Conservation (phyloP, 2,888 invertebrate species). For the Microctonus aethiopoides region DNA sequence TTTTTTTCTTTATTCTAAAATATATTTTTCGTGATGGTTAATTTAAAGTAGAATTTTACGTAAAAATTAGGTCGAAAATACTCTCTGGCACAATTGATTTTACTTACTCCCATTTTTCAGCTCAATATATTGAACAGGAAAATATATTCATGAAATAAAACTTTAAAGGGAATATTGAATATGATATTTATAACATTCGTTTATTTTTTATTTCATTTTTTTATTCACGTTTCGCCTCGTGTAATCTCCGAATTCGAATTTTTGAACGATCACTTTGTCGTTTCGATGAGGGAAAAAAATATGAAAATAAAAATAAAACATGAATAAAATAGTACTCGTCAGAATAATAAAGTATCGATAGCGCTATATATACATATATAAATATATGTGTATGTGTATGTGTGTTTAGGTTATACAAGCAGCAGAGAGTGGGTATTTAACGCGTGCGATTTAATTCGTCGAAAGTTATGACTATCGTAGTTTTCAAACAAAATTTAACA, state of each 20-base stretch:
- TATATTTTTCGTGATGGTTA: too few relatives aligned
- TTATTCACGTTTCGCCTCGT: constrained; percentile 1
- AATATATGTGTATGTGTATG: not conserved
- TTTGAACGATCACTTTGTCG: constrained; percentile 16
- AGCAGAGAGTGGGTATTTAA: constrained; percentile 8
- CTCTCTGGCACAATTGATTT: not conserved
- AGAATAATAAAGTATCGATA: constrained; percentile 24
- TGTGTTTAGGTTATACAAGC: too few relatives aligned
- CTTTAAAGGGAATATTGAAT: constrained; percentile 13
- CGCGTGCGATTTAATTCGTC: constrained; percentile 24
- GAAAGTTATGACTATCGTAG: constrained; percentile 25
- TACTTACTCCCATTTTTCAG: not conserved
- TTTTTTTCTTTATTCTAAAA: not conserved
- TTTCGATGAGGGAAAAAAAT: constrained; percentile 1
- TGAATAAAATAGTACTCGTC: constrained; percentile 16
- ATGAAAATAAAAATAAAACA: not conserved
- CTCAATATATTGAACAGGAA: not conserved
- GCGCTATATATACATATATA: not conserved
- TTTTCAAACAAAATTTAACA: constrained; percentile 16
- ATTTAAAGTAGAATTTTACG: too few relatives aligned
- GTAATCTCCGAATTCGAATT: constrained; percentile 28
- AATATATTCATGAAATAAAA: constrained; percentile 7
- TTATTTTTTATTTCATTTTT: not conserved
- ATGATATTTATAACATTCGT: constrained; percentile 8
- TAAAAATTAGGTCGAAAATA: constrained; percentile 11